phyloP scores from a whole-genome alignment of 2,113 vertebrate species.

The Thamnophis sirtalis region DNA sequence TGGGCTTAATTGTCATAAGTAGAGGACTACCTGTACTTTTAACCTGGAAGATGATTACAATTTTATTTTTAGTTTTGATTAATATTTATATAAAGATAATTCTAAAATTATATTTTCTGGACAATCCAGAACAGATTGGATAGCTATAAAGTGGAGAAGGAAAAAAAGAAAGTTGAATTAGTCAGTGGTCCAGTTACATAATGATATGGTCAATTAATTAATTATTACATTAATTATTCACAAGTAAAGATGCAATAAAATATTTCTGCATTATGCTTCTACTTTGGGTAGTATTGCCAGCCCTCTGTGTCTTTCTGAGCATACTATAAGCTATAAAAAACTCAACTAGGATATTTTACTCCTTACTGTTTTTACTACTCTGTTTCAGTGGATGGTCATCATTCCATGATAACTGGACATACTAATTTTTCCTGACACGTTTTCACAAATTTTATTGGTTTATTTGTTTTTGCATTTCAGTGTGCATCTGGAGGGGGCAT shows the following conservation, averaged over 20 bases:
- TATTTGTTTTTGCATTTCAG: neutral
- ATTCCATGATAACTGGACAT: neutral
- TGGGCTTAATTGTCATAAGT: neutral
- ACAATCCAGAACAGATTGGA: neutral
- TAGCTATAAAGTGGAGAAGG: neutral
- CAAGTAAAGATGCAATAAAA: neutral
- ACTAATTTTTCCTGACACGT: neutral
- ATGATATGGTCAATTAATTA: neutral
- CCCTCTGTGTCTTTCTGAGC: neutral
- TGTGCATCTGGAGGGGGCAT: neutral
- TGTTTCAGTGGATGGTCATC: neutral
- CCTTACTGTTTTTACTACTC: neutral
- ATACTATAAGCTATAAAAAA: neutral
- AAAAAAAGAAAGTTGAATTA: neutral
- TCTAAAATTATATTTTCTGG: neutral
- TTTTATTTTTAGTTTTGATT: neutral
- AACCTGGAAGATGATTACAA: neutral
- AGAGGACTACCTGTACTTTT: neutral
- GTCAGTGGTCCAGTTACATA: neutral
- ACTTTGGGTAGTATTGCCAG: neutral
- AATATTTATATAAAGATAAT: neutral
- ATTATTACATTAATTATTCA: neutral
- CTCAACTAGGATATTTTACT: neutral
- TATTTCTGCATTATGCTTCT: neutral
- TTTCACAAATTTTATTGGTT: neutral